Percentiles rank a stretch among this genome's conserved stretches.
Conservation (phyloP, 2,888 invertebrate genomes). For the Trachelus troglodyta region DNA sequence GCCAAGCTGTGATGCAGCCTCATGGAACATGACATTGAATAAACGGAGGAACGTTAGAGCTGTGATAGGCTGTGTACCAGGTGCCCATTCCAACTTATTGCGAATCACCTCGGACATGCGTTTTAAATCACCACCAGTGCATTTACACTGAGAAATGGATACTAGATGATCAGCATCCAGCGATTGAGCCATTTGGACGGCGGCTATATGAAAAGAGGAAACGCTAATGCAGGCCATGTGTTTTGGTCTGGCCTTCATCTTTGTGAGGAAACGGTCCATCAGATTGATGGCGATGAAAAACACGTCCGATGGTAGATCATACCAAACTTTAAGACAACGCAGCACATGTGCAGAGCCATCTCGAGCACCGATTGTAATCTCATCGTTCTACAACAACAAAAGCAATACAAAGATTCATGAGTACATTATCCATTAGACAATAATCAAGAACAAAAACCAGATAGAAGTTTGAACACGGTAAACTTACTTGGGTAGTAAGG, state of each 20-base stretch:
- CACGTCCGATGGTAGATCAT: constrained; percentile 82
- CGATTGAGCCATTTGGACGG: constrained; percentile 73
- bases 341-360: constrained; percentile 86
- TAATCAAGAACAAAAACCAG: constrained; percentile 1
- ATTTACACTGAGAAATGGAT: constrained; percentile 79
- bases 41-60: constrained; percentile 78
- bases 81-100: constrained; percentile 78
- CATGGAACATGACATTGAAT: constrained; percentile 73
- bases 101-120: constrained; percentile 88
- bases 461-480: not conserved
- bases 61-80: constrained; percentile 72
- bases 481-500: constrained; percentile 72
- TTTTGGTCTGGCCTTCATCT: constrained; percentile 84
- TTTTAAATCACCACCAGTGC: constrained; percentile 84
- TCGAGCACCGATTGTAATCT: constrained; percentile 80
- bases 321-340: constrained; percentile 87
- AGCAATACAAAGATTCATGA: constrained; percentile 1
- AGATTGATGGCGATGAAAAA: constrained; percentile 82
- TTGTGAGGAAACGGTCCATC: constrained; percentile 84
- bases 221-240: constrained; percentile 91
- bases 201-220: constrained; percentile 87
- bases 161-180: constrained; percentile 76
- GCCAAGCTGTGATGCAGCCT: constrained; percentile 69
- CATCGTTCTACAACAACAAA: constrained; percentile 70
- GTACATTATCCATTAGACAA: constrained; percentile 2